Conservation (phyloP, 2,797 vertebrate species). For the Rallus crepitans region DNA sequence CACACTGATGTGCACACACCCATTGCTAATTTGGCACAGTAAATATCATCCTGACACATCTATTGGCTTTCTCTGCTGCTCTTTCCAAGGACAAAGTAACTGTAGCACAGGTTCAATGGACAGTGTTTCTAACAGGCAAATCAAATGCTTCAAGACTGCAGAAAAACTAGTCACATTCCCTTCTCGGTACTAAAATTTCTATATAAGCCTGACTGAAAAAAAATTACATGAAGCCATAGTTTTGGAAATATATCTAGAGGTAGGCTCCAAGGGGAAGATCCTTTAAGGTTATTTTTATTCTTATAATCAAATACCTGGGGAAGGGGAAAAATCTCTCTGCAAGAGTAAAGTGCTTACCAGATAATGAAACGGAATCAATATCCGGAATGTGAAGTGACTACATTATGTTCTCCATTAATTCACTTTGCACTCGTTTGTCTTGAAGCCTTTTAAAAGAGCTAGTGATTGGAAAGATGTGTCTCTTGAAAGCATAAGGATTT, state of each 20-base stretch:
- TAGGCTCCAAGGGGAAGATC: not conserved
- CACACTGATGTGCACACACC: not conserved
- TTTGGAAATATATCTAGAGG: not conserved
- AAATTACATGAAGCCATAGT: not conserved
- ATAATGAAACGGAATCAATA: constrained; percentile 37
- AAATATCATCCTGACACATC: not conserved
- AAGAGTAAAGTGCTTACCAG: not conserved
- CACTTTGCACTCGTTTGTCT: not conserved
- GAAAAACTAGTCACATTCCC: not conserved
- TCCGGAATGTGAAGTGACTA: constrained; percentile 2
- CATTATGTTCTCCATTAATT: not conserved
- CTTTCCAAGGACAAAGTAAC: not conserved
- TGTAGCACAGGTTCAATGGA: not conserved
- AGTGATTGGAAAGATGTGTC: not conserved
- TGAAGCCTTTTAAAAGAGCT: not conserved
- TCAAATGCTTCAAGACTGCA: not conserved
- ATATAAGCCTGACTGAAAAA: not conserved
- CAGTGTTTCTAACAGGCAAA: not conserved
- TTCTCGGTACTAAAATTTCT: not conserved
- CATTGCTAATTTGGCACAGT: not conserved
- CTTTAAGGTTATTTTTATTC: constrained; percentile 9
- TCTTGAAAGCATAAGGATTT: not conserved
- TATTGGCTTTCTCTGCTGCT: not conserved
- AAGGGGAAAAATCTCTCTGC: not conserved
- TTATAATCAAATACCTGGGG: not conserved